Base-by-base conservation (phyloP, 1,140 invertebrate genomes). In the Procambarus clarkii region DNA sequence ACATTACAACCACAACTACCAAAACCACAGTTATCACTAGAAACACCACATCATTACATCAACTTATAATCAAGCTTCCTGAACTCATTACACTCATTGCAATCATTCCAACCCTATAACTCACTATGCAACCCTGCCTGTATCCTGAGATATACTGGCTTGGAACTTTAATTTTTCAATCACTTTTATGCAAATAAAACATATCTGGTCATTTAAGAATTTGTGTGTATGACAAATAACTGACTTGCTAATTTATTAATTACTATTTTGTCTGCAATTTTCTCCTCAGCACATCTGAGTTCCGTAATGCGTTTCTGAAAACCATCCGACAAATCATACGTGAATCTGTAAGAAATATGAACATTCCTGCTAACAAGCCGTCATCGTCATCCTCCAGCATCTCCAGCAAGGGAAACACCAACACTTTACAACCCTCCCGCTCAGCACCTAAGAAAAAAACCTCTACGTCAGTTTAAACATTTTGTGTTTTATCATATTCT, bases 291-390 rank as follows among this genome's bases (percentile, higher is more conserved):
- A 78, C 88, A 50, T 71, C 84, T 24, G 90, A 91, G 94, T 99
- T 99, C 94, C 97, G 98, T 93, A 98, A 99, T 94, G 98, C 98
- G 93, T 99, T 99, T 96, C 96, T 99, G 92, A 98, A 98, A 94
- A 99, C 98, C 78, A 99, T 99, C 93, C 96, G 98, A 83, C 98
- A 99, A 95, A 99, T 99, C 74, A 99, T 99, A 92, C 96, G 98
- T 87, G 98, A 99, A 94, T 98, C 97, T 88, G 98, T 98, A 15
- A 96, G 98, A 92, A 98, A 98, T 94, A 98, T 98, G 98, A 98
- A 97, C 93, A 97, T 98, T 95, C 98, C 98, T 64, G 85, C 84
- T 64, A 93, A 86, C 74, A 92, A 88, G 80, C 82, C 86, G 9
- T 48, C 88, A 46, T 87, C 78, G 21, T 88, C 92, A 13, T 90